phyloP scores from a whole-genome alignment of 2,113 vertebrate species.

The Brevimyrus niger region DNA sequence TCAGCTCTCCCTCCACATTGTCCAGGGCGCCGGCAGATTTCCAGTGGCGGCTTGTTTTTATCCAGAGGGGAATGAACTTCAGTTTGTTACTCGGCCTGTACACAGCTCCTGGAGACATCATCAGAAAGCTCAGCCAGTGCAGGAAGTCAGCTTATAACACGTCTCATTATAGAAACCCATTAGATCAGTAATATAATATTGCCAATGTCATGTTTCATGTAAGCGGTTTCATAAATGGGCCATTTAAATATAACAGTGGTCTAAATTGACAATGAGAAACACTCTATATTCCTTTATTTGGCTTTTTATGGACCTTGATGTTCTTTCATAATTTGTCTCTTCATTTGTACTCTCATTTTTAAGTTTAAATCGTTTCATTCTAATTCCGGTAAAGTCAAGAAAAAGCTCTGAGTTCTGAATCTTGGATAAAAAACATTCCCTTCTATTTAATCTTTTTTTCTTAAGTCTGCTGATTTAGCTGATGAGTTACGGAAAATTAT shows the following conservation, averaged over 20 bases:
- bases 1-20: too few relatives aligned
- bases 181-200: neutral
- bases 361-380: neutral
- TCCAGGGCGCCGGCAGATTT: too few relatives aligned
- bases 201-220: neutral
- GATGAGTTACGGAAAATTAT: neutral
- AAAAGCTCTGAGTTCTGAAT: neutral
- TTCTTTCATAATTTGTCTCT: neutral
- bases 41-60: neutral
- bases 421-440: neutral
- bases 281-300: neutral
- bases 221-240: neutral
- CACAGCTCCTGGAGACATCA: neutral
- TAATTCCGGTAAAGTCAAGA: neutral
- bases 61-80: neutral
- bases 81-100: neutral
- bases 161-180: neutral
- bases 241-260: neutral
- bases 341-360: neutral
- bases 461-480: neutral
- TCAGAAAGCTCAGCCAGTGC: neutral
- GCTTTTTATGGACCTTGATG: neutral
- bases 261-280: neutral
- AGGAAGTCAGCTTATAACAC: neutral
- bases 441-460: neutral